phyloP scores from a whole-genome alignment of 2,797 vertebrate species.

The Sebastes steindachneri region DNA sequence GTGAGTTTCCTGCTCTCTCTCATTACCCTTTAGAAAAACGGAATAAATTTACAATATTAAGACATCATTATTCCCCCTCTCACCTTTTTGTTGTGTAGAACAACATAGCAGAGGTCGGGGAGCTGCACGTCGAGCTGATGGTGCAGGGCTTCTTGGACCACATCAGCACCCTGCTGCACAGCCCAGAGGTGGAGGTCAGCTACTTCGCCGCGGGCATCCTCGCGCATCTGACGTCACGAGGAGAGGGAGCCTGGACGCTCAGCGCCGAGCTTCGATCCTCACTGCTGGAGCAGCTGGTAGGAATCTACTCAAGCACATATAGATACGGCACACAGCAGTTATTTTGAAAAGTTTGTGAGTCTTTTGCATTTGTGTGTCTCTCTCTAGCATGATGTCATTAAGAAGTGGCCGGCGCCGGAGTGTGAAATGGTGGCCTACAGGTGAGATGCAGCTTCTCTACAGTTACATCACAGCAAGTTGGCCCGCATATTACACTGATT shows the following conservation, averaged over 20 bases:
- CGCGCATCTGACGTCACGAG: slow-evolving; percentile 95
- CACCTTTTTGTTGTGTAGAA: slow-evolving; percentile 81
- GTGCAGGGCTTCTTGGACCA: slow-evolving; percentile 97
- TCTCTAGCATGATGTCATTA: slow-evolving; percentile 93
- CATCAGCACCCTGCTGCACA: slow-evolving; percentile 93
- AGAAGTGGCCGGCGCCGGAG: slow-evolving; percentile 96
- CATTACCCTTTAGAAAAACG: background rate
- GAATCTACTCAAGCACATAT: background rate
- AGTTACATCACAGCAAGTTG: background rate
- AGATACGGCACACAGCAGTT: accelerated
- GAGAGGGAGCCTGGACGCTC: slow-evolving; percentile 92
- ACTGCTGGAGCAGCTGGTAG: slow-evolving; percentile 94
- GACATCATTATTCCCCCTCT: background rate
- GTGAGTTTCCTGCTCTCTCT: slow-evolving; percentile 80
- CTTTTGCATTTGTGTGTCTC: slow-evolving; percentile 39
- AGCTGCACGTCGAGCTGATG: slow-evolving; percentile 96
- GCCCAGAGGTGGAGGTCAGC: slow-evolving; percentile 97
- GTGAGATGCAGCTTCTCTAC: slow-evolving; percentile 75
- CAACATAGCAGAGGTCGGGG: slow-evolving; percentile 98
- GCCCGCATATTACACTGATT: background rate
- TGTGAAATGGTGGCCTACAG: slow-evolving; percentile 99
- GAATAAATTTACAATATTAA: background rate
- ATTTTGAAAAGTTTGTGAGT: background rate
- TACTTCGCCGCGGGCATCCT: slow-evolving; percentile 99
- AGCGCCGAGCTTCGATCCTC: slow-evolving; percentile 86